Percentiles rank a stretch among this genome's conserved stretches.
phyloP scores from a whole-genome alignment of 1,140 invertebrate species.

The Calephelis nemesis region DNA sequence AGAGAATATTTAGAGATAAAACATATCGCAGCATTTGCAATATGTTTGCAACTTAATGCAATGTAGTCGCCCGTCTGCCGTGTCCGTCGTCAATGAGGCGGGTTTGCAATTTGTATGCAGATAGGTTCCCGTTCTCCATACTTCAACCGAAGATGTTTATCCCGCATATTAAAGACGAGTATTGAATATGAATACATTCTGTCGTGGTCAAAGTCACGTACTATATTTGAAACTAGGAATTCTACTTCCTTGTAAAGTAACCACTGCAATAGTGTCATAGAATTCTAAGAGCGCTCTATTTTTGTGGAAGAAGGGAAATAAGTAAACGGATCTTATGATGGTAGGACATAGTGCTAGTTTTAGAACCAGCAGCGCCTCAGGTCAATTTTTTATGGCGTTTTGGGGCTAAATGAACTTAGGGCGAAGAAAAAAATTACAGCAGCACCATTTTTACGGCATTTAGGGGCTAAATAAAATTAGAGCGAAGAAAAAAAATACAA shows the following conservation, averaged over 20 bases:
- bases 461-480: too few species aligned
- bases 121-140: conserved; percentile 31
- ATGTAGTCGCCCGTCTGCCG: conserved; percentile 19
- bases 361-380: too few species aligned
- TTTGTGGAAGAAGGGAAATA: background rate
- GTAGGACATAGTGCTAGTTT: too few species aligned
- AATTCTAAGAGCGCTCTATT: background rate
- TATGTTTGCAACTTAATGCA: background rate
- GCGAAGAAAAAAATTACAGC: too few species aligned
- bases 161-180: conserved; percentile 40
- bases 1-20: too few species aligned
- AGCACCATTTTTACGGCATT: too few species aligned
- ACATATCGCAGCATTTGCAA: too few species aligned
- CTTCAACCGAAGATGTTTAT: conserved; percentile 45
- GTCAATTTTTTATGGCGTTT: too few species aligned
- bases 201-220: conserved; percentile 29
- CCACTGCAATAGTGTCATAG: background rate
- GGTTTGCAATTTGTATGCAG: conserved; percentile 42
- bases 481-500: too few species aligned
- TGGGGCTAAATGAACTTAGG: too few species aligned
- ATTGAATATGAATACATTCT: conserved; percentile 40
- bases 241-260: background rate
- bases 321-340: too few species aligned
- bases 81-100: background rate
- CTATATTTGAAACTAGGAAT: conserved; percentile 9